These are phyloP conservation scores for Caenorhabditis remanei DNA, from an alignment of 1,140 invertebrate species.

Conservation along the genomic window DNA sequence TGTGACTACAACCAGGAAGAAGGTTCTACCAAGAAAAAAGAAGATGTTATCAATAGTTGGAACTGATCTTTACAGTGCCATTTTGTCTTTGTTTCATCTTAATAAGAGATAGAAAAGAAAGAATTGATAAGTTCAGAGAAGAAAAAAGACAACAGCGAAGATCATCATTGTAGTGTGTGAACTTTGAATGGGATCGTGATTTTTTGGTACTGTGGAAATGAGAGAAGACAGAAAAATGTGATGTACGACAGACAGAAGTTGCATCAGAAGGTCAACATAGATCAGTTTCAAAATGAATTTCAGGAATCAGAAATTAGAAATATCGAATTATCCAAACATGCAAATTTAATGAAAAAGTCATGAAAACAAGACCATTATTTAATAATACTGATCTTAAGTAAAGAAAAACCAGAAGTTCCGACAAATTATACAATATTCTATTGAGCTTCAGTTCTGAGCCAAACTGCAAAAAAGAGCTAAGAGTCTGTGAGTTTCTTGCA, in stretches of 20 bases:
- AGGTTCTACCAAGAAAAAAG: background rate
- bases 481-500: too few relatives aligned
- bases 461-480: too few relatives aligned
- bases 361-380: background rate
- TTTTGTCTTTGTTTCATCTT: slow-evolving; percentile 8
- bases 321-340: background rate
- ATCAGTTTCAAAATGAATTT: background rate
- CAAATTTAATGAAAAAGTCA: background rate
- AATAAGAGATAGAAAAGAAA: background rate
- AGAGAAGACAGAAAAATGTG: background rate
- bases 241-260: background rate
- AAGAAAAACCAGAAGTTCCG: too few relatives aligned
- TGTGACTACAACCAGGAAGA: slow-evolving; percentile 25
- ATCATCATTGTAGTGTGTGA: slow-evolving; percentile 5
- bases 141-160: background rate
- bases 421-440: too few relatives aligned
- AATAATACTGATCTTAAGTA: too few relatives aligned
- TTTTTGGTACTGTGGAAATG: background rate
- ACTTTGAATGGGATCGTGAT: slow-evolving; percentile 29
- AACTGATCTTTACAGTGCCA: slow-evolving; percentile 33
- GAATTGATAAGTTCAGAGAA: slow-evolving; percentile 39
- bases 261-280: slow-evolving; percentile 46
- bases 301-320: background rate
- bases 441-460: too few relatives aligned
- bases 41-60: slow-evolving; percentile 28